A percentile compares a stretch with the other conserved stretches of the same genome.
phyloP scores from a whole-genome alignment of 1,140 invertebrate genomes.

The Gonatopus flavifemur region DNA sequence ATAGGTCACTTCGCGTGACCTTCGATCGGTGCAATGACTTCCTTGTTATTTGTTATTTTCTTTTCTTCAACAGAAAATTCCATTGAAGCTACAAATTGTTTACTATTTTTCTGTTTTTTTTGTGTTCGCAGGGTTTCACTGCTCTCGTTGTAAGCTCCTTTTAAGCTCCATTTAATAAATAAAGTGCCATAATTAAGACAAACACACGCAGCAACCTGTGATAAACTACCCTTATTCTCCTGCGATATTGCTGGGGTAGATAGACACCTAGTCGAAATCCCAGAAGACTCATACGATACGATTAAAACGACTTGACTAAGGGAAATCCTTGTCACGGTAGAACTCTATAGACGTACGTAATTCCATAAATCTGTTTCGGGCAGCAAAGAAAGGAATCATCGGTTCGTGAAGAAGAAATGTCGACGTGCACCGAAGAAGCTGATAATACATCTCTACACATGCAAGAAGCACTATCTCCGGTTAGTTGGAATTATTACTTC shows the following conservation, averaged over 20 bases:
- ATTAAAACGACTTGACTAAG: not conserved
- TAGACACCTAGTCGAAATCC: slow-evolving; percentile 24
- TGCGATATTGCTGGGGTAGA: slow-evolving; percentile 32
- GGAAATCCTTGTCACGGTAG: too few relatives aligned
- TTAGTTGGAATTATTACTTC: too few relatives aligned
- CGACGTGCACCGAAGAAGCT: slow-evolving; percentile 54
- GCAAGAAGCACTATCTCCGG: slow-evolving; percentile 56
- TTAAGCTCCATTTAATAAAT: slow-evolving; percentile 16
- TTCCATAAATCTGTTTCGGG: not conserved
- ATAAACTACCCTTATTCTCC: slow-evolving; percentile 41
- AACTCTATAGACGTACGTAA: too few relatives aligned
- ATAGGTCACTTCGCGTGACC: too few relatives aligned
- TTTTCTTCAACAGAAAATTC: too few relatives aligned
- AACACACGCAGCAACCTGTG: slow-evolving; percentile 48
- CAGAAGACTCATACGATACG: too few relatives aligned
- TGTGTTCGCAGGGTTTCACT: slow-evolving; percentile 23
- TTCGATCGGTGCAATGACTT: too few relatives aligned
- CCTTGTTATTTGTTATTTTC: too few relatives aligned
- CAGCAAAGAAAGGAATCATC: not conserved
- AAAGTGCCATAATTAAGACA: slow-evolving; percentile 55
- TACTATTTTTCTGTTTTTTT: slow-evolving; percentile 26
- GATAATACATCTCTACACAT: slow-evolving; percentile 53
- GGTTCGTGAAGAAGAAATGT: slow-evolving; percentile 41
- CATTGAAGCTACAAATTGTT: too few relatives aligned
- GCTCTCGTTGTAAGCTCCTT: not conserved